phyloP scores from a whole-genome alignment of 2,797 vertebrate genomes.

The Thunnus albacares region DNA sequence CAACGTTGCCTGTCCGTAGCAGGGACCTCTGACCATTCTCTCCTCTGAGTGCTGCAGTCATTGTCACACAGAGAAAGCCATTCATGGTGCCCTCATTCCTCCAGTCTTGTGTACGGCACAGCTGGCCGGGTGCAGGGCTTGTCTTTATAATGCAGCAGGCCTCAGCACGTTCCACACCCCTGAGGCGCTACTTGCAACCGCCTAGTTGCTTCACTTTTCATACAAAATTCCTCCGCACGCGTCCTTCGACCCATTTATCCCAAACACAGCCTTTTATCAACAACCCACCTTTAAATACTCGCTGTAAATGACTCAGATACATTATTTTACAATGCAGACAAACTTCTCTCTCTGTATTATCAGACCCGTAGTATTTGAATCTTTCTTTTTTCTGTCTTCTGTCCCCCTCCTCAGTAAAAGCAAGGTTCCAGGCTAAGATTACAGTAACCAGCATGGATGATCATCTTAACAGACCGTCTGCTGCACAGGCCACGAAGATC shows the following conservation, averaged over 20 bases:
- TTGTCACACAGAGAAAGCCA: slow-evolving; percentile 83
- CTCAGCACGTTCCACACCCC: slow-evolving; percentile 74
- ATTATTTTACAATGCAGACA: slow-evolving; percentile 17
- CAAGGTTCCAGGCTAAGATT: slow-evolving; percentile 79
- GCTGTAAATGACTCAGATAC: slow-evolving; percentile 33
- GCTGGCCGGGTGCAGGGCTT: slow-evolving; percentile 68
- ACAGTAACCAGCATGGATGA: slow-evolving; percentile 79
- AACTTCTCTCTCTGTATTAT: neutral
- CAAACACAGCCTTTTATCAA: slow-evolving; percentile 51
- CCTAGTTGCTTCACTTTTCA: slow-evolving; percentile 60
- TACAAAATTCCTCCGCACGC: slow-evolving; percentile 58
- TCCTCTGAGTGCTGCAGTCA: slow-evolving; percentile 73
- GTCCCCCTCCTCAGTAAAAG: slow-evolving; percentile 51
- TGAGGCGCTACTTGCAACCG: slow-evolving; percentile 61
- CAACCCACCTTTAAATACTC: slow-evolving; percentile 22
- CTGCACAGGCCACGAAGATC: slow-evolving; percentile 83
- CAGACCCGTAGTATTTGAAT: slow-evolving; percentile 3
- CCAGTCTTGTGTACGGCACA: slow-evolving; percentile 71
- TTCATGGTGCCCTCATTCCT: slow-evolving; percentile 84
- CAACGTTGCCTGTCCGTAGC: slow-evolving; percentile 50
- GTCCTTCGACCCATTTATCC: slow-evolving; percentile 49
- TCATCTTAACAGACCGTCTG: slow-evolving; percentile 86
- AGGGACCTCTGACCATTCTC: slow-evolving; percentile 76
- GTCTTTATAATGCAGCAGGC: slow-evolving; percentile 75
- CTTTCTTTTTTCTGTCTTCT: slow-evolving; percentile 24